Evolutionary conservation across 2,113 vertebrate species (phyloP).

Genomic region (Psephotus haematonotus): DNA sequence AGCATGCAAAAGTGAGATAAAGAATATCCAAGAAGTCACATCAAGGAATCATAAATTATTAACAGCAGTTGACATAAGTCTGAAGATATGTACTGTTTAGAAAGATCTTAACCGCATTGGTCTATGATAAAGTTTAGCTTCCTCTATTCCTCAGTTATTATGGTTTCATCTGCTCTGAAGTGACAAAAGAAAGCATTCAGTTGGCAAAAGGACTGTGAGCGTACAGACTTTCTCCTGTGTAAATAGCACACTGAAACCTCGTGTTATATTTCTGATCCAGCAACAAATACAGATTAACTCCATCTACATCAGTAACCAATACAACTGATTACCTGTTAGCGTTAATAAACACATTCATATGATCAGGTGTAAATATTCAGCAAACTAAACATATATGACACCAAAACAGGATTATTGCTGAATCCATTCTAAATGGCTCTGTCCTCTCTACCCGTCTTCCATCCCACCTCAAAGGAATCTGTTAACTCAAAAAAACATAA

Average conservation of each 20-base stretch:
- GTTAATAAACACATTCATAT: background rate
- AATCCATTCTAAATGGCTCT: background rate
- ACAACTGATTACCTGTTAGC: background rate
- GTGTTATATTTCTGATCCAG: background rate
- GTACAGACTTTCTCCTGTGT: background rate
- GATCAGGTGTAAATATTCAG: background rate
- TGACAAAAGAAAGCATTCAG: background rate
- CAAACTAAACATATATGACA: background rate
- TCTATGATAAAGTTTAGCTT: background rate
- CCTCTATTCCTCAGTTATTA: background rate
- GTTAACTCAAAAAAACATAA: background rate
- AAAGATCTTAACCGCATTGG: background rate
- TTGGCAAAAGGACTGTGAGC: background rate
- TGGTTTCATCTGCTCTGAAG: background rate
- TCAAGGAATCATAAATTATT: background rate
- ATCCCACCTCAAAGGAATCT: background rate
- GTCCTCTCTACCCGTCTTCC: background rate
- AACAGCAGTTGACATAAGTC: background rate
- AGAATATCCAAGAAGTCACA: background rate
- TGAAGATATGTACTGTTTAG: background rate
- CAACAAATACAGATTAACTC: background rate
- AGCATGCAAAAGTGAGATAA: background rate
- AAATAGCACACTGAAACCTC: background rate
- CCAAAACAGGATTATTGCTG: background rate
- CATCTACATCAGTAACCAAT: background rate